A percentile compares a stretch with the other conserved stretches of the same genome.
Evolutionary conservation across 2,797 vertebrate species (phyloP).

Genomic region (Loris lydekkerianus): DNA sequence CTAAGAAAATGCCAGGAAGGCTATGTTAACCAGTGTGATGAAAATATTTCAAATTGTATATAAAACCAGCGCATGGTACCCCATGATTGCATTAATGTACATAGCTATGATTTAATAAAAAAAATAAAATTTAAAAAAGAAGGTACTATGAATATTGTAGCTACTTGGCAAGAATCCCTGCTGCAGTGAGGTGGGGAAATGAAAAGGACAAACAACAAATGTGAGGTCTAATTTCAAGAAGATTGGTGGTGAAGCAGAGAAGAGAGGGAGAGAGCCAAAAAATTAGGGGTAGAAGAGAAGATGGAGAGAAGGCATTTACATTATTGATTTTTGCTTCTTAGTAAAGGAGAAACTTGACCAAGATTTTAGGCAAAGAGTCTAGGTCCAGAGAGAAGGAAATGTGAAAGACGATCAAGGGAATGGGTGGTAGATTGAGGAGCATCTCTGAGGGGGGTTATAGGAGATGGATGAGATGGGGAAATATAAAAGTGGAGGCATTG

Average conservation of each 20-base stretch:
- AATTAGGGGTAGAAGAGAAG: not conserved
- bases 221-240: conserved; percentile 19
- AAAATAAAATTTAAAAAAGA: not conserved
- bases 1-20: too few relatives aligned
- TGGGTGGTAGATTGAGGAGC: not conserved
- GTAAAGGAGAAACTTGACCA: conserved; percentile 7
- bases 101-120: too few relatives aligned
- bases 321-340: conserved; percentile 9
- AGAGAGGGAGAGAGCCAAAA: not conserved
- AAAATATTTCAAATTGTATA: too few relatives aligned
- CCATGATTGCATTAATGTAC: too few relatives aligned
- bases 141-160: not conserved
- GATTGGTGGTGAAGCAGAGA: not conserved
- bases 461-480: not conserved
- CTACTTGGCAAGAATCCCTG: not conserved
- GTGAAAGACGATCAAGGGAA: not conserved
- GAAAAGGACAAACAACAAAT: not conserved
- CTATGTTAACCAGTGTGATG: too few relatives aligned
- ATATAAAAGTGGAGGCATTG: not conserved
- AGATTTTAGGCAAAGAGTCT: not conserved
- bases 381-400: conserved; percentile 35
- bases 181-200: not conserved
- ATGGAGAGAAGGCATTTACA: not conserved
- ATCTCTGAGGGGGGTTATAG: not conserved
- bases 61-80: too few relatives aligned